These are phyloP conservation scores for Vulpes ferrilata DNA, from an alignment of 2,113 vertebrate genomes.

Conservation along the genomic window DNA sequence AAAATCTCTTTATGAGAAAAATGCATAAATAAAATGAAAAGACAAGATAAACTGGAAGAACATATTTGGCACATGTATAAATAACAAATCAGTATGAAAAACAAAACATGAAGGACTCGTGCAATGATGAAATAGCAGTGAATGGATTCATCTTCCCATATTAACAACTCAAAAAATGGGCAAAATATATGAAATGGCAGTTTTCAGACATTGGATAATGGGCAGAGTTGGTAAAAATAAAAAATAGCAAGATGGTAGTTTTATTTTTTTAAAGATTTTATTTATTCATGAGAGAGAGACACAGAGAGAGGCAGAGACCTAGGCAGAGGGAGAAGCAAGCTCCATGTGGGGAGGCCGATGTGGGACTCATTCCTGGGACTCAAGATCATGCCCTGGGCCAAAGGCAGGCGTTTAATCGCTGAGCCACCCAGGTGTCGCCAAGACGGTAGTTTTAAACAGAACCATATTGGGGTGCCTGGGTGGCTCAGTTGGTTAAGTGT, in stretches of 20 bases:
- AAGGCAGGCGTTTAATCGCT: too few relatives aligned
- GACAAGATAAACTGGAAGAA: slow-evolving; percentile 4
- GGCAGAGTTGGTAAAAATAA: neutral
- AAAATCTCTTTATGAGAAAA: neutral
- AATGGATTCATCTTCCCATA: neutral
- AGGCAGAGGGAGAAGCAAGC: too few relatives aligned
- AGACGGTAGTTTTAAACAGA: too few relatives aligned
- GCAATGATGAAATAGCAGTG: neutral
- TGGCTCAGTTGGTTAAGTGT: too few relatives aligned
- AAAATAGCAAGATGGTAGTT: slow-evolving; percentile 12
- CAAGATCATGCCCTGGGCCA: too few relatives aligned
- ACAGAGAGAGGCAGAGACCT: too few relatives aligned
- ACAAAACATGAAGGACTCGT: neutral
- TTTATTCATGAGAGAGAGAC: too few relatives aligned
- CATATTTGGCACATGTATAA: neutral
- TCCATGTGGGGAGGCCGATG: too few relatives aligned
- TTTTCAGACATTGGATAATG: slow-evolving; percentile 17
- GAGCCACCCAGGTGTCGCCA: too few relatives aligned
- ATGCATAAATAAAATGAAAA: slow-evolving; percentile 2
- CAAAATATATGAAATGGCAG: neutral
- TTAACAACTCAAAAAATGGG: neutral
- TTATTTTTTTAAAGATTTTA: neutral
- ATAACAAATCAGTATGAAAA: slow-evolving; percentile 28
- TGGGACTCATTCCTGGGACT: too few relatives aligned
- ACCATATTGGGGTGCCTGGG: too few relatives aligned